Base-by-base conservation (phyloP, 2,797 vertebrate species). In the Toxotes lorentzi region DNA sequence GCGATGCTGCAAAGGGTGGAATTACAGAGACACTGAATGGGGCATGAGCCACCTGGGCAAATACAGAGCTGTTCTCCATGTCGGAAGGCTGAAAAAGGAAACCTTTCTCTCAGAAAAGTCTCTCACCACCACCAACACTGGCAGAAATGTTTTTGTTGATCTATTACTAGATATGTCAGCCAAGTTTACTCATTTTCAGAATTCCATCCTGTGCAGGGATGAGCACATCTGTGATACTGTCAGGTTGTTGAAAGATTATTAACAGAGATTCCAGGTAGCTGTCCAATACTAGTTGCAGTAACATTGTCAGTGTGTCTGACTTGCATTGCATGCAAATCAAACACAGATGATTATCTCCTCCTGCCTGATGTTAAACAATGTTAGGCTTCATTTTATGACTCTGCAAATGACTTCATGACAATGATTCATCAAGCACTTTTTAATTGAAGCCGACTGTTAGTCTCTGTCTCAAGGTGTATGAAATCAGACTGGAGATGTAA, bases 381-480 rank as follows among this genome's bases (percentile, higher is more conserved):
- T 35, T 63, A 51, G 40, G 64, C 70, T 81, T 85, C 47, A 68
- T 83, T 82, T 77, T 70, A 76, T 68, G 66, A 80, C 75, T 80
- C 57, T 35, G 38, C 73, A 77, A 85, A 85, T 81, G 45, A 72
- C 76, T 76, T 69, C 30, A 57, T 41, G 60, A 76, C 78, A 84
- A 70, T 73, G 65, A 91, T 81, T 88, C 82, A 89, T 89, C 66
- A 75, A 64, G 50, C 66, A 30, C 51, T 60, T 73, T 86, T 81
- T 76, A 88, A 84, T 76, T 60, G 57, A 69, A 76, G 80, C 32
- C 4, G 58, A 75, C 76, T 77, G 57, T 63, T 69, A 64, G 69
- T 60, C 48, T 83, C 60, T 14, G 63, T 84, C 80, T 87, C 73
- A 51, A 63, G 69, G 67, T 83, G 71, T 81, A 58, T 58, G 16